Base-by-base conservation (phyloP, 2,797 vertebrate species). In the Smutsia gigantea region DNA sequence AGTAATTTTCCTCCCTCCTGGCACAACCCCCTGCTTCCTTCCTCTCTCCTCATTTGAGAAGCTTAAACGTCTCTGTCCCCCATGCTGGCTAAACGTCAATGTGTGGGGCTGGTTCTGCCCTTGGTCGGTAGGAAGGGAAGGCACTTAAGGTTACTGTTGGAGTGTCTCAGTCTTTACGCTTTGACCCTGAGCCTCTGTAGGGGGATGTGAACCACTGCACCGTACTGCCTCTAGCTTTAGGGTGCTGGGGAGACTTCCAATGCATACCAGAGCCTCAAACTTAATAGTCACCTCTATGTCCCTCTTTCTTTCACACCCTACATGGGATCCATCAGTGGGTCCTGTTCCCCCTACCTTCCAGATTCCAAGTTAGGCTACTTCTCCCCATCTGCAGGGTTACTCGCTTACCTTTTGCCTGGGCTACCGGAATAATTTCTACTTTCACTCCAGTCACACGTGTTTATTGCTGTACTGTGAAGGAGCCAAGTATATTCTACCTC, bases 41-140 rank as follows among this genome's bases (percentile, higher is more conserved):
- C 37, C 81, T 74, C 57, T 72, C 25, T 88, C 37, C 21, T 55
- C 42, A 39, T 71, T 27, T 74, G 93, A 75, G 59, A 98, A 87
- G 57, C 21, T 81, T 72, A 96, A 87, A 46, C 46, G 10, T 46
- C 46, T 46, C 46, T 46, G 46, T 61, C 9, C 17, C 1, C 11
- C 4, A 42, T 19, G 34, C 37, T 29, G 77, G 25, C 34, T 87
- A 82, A 83, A 31, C 27, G 74, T 92, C 53, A 88, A 21, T 3
- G n/a, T n/a, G 31, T 57, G 39, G 2, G 39, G 39, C 51, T 46
- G 5, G 12, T 64, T 93, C 46, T 96, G 53, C 9, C 68, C 27
- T 92, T 66, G 23, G 49, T 25, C 68, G 63, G 29, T 72, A 42
- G 78, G 85, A 59, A 77, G 15, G 7, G 29, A 37, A 92, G 69